These are phyloP conservation scores for Accipiter superciliosus DNA, from an alignment of 2,797 vertebrate species.

Conservation along the genomic window DNA sequence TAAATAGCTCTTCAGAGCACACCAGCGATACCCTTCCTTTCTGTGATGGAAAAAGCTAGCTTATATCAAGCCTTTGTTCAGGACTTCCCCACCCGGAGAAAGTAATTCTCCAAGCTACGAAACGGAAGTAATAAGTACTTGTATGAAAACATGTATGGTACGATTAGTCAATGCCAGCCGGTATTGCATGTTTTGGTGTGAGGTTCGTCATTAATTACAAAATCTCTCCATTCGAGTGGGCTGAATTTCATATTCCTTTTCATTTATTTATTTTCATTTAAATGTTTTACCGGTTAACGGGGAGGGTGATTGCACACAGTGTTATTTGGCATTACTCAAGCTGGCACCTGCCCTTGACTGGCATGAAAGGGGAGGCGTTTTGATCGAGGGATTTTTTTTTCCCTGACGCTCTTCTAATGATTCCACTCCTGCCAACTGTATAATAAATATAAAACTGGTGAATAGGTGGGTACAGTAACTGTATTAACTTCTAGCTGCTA, in stretches of 20 bases:
- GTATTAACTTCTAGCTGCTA: background rate
- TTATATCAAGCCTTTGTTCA: background rate
- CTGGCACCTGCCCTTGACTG: background rate
- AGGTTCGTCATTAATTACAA: background rate
- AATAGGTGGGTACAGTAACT: background rate
- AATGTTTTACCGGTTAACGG: background rate
- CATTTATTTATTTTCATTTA: background rate
- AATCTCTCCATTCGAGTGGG: background rate
- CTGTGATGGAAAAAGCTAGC: too few relatives aligned
- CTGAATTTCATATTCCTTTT: background rate
- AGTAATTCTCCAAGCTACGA: background rate
- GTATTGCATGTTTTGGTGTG: background rate
- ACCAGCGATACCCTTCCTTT: background rate
- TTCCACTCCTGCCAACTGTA: background rate
- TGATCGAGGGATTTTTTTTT: background rate
- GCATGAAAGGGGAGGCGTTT: background rate
- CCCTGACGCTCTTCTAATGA: background rate
- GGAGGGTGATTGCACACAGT: too few relatives aligned
- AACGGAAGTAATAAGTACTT: rapidly evolving
- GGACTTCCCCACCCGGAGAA: background rate
- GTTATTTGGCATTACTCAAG: background rate
- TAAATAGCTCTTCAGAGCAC: background rate
- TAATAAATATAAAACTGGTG: background rate
- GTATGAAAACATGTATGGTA: rapidly evolving
- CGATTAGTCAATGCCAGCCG: rapidly evolving